Conservation (phyloP, 2,888 invertebrate species). For the Stictocephala bisonia region DNA sequence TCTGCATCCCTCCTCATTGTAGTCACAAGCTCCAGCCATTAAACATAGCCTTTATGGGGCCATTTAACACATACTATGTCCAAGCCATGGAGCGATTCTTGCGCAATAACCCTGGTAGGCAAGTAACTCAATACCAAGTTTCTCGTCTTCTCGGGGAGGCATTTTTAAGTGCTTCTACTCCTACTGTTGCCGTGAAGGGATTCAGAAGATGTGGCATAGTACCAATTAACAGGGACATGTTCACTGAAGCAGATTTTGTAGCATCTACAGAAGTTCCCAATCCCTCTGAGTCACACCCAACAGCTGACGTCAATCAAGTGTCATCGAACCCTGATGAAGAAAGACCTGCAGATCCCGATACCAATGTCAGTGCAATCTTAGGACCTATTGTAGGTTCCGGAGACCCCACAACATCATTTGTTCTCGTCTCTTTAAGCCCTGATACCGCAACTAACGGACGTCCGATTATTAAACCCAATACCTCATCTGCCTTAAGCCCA, state of each 20-base stretch:
- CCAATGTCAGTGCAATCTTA: too few relatives aligned
- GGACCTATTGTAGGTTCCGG: too few relatives aligned
- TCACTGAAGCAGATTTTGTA: conserved; percentile 35
- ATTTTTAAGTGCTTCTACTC: conserved; percentile 46
- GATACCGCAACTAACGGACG: conserved; percentile 14
- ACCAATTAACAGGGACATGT: conserved; percentile 47
- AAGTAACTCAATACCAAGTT: conserved; percentile 44
- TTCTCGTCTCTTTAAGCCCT: conserved; percentile 43
- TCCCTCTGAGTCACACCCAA: conserved; percentile 40
- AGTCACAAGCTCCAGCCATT: conserved; percentile 45
- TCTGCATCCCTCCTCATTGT: conserved; percentile 61
- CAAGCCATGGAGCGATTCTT: conserved; percentile 46
- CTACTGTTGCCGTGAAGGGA: conserved; percentile 57
- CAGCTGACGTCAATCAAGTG: conserved; percentile 42
- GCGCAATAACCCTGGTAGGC: conserved; percentile 56
- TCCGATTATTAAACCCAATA: conserved; percentile 34
- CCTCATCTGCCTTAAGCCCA: conserved; percentile 33
- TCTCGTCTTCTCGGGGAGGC: conserved; percentile 1
- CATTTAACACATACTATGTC: conserved; percentile 48
- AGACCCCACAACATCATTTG: conserved; percentile 35
- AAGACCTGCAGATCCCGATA: too few relatives aligned
- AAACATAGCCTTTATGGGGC: conserved; percentile 40
- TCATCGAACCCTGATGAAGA: conserved; percentile 38
- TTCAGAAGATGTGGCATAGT: conserved; percentile 57
- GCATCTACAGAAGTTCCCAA: conserved; percentile 17